Percentiles rank a stretch among this genome's conserved stretches.
phyloP scores from a whole-genome alignment of 2,888 invertebrate genomes.

The Cosmopolites sordidus region DNA sequence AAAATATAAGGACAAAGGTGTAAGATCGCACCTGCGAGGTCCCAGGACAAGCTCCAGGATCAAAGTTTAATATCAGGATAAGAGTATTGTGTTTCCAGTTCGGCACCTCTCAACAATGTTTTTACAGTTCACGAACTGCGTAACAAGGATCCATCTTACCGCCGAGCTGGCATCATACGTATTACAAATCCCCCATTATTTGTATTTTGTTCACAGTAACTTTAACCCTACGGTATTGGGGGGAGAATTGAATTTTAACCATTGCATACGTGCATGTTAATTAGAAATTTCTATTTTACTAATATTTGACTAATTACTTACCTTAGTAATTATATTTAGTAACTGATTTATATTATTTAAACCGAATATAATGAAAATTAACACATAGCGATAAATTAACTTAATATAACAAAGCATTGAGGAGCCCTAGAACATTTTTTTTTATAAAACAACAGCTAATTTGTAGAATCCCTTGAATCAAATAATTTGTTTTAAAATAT shows the following conservation, averaged over 20 bases:
- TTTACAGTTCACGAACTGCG: slow-evolving; percentile 40
- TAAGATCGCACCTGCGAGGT: slow-evolving; percentile 24
- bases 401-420: no score
- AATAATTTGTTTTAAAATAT: no score
- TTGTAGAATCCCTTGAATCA: no score
- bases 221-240: slow-evolving; percentile 18
- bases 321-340: no score
- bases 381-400: no score
- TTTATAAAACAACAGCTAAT: no score
- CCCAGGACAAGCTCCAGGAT: slow-evolving; percentile 28
- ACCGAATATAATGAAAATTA: no score
- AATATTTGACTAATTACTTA: no score
- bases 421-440: no score
- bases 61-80: slow-evolving; percentile 35
- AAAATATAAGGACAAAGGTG: slow-evolving; percentile 12
- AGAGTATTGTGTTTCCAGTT: slow-evolving; percentile 37
- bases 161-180: slow-evolving; percentile 19
- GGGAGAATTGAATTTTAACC: slow-evolving; percentile 12
- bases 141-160: slow-evolving; percentile 30
- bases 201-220: slow-evolving; percentile 27
- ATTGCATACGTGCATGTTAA: no score
- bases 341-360: no score
- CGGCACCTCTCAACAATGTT: slow-evolving; percentile 40
- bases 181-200: slow-evolving; percentile 26
- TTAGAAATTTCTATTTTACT: no score